Evolutionary conservation across 2,113 vertebrate species (phyloP).

Genomic region (Chionis minor): DNA sequence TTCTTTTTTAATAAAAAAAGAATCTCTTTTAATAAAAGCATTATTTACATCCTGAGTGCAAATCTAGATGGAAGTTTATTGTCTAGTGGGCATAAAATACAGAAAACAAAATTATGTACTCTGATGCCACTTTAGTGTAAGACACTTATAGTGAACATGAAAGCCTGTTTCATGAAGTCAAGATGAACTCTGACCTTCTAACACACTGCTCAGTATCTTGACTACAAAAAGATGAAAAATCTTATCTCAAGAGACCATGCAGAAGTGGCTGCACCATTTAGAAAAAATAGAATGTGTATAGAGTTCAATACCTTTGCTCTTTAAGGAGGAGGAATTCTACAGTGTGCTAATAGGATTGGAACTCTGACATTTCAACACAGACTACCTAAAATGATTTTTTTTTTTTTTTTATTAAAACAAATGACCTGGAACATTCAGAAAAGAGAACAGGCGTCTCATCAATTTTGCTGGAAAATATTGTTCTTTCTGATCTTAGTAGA

Average conservation of each 20-base stretch:
- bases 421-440: slow-evolving; percentile 15
- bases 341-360: background rate
- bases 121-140: background rate
- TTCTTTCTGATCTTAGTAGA: background rate
- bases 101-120: background rate
- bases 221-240: background rate
- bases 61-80: background rate
- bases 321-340: background rate
- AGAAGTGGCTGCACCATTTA: background rate
- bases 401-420: slow-evolving; percentile 31
- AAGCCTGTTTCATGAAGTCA: background rate
- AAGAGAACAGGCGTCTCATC: background rate
- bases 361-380: slow-evolving; percentile 35
- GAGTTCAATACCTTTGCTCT: slow-evolving; percentile 35
- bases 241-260: background rate
- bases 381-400: background rate
- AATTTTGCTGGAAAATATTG: slow-evolving; percentile 30
- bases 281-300: background rate
- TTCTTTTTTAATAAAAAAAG: too few species aligned
- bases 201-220: background rate
- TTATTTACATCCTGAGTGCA: background rate
- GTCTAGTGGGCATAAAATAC: background rate
- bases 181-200: background rate
- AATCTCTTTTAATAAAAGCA: background rate
- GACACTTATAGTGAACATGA: background rate